Conservation (phyloP, 2,888 invertebrate species). For the Deroplatys truncata region DNA sequence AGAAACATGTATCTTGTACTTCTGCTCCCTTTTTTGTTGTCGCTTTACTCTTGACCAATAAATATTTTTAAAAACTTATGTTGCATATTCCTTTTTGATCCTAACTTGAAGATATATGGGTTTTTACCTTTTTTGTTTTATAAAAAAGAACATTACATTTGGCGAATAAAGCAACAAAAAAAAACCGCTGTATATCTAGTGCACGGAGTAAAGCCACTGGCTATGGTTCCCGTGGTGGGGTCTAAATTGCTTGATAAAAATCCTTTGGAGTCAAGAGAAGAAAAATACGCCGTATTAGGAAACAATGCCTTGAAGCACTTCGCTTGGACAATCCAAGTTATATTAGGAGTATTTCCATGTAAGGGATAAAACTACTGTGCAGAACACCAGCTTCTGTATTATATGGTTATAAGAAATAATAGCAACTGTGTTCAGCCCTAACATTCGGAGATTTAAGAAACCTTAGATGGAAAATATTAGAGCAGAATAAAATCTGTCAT, state of each 20-base stretch:
- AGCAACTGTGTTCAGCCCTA: too few species aligned
- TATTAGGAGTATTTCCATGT: neutral
- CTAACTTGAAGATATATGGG: slow-evolving; percentile 5
- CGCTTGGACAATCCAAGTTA: neutral
- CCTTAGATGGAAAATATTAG: too few species aligned
- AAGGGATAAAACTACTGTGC: neutral
- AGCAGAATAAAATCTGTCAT: too few species aligned
- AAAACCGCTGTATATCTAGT: neutral
- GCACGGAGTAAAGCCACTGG: neutral
- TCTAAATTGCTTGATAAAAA: neutral
- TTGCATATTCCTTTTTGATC: slow-evolving; percentile 13
- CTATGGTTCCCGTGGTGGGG: neutral
- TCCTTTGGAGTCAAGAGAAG: neutral
- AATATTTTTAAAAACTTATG: slow-evolving; percentile 14
- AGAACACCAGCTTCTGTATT: too few species aligned
- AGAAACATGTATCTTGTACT: slow-evolving; percentile 14
- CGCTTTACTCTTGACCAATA: slow-evolving; percentile 1
- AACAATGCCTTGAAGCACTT: neutral
- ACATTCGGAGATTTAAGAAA: too few species aligned
- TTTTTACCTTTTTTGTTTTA: neutral
- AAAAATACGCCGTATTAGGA: neutral
- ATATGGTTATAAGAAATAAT: too few species aligned
- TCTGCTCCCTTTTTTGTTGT: neutral
- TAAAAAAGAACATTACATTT: neutral
- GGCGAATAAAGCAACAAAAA: neutral